These are phyloP conservation scores for Drosophila tripunctata DNA, from an alignment of 2,888 invertebrate species.

Conservation along the genomic window DNA sequence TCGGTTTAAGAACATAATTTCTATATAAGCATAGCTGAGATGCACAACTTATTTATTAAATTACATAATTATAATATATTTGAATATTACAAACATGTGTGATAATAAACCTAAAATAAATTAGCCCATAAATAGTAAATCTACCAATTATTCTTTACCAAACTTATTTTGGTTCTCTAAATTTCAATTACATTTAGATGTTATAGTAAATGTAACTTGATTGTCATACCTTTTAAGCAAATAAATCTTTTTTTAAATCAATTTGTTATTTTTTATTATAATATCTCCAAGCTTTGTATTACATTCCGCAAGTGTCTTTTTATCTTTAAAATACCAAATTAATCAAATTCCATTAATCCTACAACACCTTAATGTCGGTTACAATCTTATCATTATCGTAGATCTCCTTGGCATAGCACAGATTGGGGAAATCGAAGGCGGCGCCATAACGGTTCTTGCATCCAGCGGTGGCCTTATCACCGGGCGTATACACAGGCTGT, in stretches of 20 bases:
- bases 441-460: constrained; percentile 62
- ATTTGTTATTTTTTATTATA: constrained; percentile 9
- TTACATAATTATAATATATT: too few species aligned
- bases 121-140: too few species aligned
- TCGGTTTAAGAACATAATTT: too few species aligned
- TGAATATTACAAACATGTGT: too few species aligned
- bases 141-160: too few species aligned
- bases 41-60: too few species aligned
- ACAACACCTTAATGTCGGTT: constrained; percentile 36
- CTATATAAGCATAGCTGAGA: too few species aligned
- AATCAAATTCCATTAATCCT: neutral
- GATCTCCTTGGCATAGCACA: constrained; percentile 63
- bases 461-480: constrained; percentile 52
- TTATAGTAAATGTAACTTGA: neutral
- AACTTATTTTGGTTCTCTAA: too few species aligned
- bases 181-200: too few species aligned
- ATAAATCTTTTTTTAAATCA: neutral
- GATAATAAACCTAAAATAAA: too few species aligned
- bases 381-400: constrained; percentile 59
- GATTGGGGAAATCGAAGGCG: constrained; percentile 59
- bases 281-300: neutral
- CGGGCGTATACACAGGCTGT: constrained; percentile 55
- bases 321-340: neutral
- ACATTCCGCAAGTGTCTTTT: neutral
- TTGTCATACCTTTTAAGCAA: neutral